Percentiles rank a stretch among this genome's conserved stretches.
Conservation (phyloP, 2,797 vertebrate species). For the Hybognathus amarus region DNA sequence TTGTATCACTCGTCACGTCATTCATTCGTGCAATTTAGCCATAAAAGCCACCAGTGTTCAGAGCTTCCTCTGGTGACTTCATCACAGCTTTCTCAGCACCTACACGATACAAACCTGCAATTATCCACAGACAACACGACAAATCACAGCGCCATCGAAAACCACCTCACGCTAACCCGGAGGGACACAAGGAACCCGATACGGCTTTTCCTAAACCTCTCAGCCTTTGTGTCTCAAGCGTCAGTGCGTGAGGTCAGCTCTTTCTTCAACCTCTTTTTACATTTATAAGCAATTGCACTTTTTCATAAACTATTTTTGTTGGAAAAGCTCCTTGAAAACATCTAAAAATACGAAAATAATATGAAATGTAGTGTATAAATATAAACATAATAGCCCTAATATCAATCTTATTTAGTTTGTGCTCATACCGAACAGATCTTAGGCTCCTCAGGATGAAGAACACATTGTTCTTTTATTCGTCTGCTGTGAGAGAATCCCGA, state of each 20-base stretch:
- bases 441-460: background rate
- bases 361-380: background rate
- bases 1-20: conserved; percentile 42
- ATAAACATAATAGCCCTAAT: background rate
- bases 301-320: background rate
- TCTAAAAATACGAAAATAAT: background rate
- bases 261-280: background rate
- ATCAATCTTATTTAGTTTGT: background rate
- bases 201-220: conserved; percentile 19
- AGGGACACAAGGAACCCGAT: conserved; percentile 32
- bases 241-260: background rate
- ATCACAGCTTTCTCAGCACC: conserved; percentile 29
- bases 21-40: conserved; percentile 23
- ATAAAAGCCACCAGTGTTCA: conserved; percentile 14
- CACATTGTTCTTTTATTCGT: conserved; percentile 5
- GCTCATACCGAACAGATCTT: background rate
- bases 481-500: conserved; percentile 57
- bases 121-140: conserved; percentile 56
- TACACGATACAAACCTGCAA: conserved; percentile 45
- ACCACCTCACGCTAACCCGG: conserved; percentile 34
- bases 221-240: background rate
- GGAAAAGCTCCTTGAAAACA: background rate
- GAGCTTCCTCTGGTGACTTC: conserved; percentile 51
- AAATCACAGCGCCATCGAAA: conserved; percentile 53
- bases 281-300: background rate